Percentiles rank a stretch among this genome's conserved stretches.
phyloP scores from a whole-genome alignment of 2,113 vertebrate genomes.

The Rutilus rutilus region DNA sequence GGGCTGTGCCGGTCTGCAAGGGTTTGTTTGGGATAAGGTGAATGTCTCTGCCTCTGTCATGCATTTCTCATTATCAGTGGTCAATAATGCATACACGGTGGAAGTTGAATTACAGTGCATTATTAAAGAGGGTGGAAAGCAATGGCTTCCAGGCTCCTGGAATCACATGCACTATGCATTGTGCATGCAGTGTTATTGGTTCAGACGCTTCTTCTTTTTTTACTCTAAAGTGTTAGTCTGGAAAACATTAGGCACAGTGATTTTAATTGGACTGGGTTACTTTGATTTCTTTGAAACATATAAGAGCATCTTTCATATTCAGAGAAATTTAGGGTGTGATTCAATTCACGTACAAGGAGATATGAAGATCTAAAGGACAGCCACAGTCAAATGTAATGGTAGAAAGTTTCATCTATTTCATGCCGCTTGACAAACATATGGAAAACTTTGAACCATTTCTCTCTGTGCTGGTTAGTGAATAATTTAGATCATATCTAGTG shows the following conservation, averaged over 20 bases:
- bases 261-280: neutral
- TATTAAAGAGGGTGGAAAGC: slow-evolving; percentile 20
- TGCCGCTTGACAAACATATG: neutral
- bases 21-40: slow-evolving; percentile 32
- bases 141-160: slow-evolving; percentile 11
- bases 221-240: neutral
- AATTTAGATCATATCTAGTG: slow-evolving; percentile 15
- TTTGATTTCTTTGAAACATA: neutral
- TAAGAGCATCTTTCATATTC: neutral
- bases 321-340: neutral
- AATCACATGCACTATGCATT: neutral
- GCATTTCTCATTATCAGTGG: slow-evolving; percentile 35
- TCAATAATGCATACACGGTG: slow-evolving; percentile 38
- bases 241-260: neutral
- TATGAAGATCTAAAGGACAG: neutral
- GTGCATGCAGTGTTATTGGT: neutral
- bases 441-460: neutral
- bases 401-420: slow-evolving; percentile 11
- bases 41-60: slow-evolving; percentile 14
- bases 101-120: slow-evolving; percentile 40
- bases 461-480: slow-evolving; percentile 9
- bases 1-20: neutral
- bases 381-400: neutral
- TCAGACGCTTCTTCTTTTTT: neutral
- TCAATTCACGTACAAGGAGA: neutral